These are phyloP conservation scores for Pheosia tremula DNA, from an alignment of 2,888 invertebrate species.

Conservation along the genomic window DNA sequence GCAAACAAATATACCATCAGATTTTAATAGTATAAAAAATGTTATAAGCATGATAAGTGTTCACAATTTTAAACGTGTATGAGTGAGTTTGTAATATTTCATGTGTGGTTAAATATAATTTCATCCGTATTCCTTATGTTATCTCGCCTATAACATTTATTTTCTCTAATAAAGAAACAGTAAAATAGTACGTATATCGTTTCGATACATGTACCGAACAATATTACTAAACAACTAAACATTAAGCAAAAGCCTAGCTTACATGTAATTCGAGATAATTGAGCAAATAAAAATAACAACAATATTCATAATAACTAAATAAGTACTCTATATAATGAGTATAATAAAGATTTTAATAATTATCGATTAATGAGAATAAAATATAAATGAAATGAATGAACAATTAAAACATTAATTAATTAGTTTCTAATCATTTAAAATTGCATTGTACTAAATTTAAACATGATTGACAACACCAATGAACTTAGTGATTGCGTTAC, in stretches of 20 bases:
- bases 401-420: slow-evolving; percentile 55
- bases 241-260: slow-evolving; percentile 70
- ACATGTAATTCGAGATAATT: slow-evolving; percentile 77
- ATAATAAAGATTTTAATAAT: slow-evolving; percentile 61
- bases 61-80: background rate
- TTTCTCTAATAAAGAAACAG: slow-evolving; percentile 27
- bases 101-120: too few species aligned
- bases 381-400: slow-evolving; percentile 63
- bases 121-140: slow-evolving; percentile 3
- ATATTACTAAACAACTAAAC: slow-evolving; percentile 60
- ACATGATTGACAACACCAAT: slow-evolving; percentile 69
- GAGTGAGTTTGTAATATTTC: too few species aligned
- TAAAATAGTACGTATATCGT: slow-evolving; percentile 14
- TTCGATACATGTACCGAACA: slow-evolving; percentile 6
- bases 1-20: background rate
- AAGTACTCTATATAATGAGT: slow-evolving; percentile 70
- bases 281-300: slow-evolving; percentile 83
- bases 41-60: background rate
- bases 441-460: slow-evolving; percentile 75
- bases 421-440: slow-evolving; percentile 62
- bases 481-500: slow-evolving; percentile 62
- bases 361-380: slow-evolving; percentile 59
- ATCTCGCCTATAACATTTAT: slow-evolving; percentile 31
- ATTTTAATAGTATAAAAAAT: background rate
- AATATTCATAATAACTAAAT: slow-evolving; percentile 70